Conservation (phyloP, 1,140 invertebrate genomes). For the Drusus annulatus region DNA sequence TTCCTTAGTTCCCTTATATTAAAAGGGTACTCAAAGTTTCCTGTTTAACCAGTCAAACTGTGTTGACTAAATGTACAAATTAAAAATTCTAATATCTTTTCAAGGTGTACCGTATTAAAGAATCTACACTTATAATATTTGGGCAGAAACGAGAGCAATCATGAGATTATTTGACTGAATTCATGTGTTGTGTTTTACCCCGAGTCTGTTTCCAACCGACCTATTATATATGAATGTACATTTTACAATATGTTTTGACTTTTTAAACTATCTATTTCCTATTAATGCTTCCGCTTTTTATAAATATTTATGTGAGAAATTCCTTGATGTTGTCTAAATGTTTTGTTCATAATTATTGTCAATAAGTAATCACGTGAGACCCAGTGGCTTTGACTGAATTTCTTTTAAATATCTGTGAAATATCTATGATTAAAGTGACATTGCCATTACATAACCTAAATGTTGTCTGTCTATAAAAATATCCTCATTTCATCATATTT, state of each 20-base stretch:
- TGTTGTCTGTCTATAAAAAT: too few species aligned
- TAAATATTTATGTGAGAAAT: conserved; percentile 29
- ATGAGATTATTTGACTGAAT: conserved; percentile 34
- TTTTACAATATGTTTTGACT: conserved; percentile 22
- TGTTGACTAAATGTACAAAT: conserved; percentile 20
- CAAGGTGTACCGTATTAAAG: too few species aligned
- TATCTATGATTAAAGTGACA: too few species aligned
- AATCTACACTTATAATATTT: too few species aligned
- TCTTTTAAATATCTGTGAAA: not conserved
- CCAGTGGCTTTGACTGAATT: not conserved
- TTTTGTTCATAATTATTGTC: conserved; percentile 17
- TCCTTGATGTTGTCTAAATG: conserved; percentile 18
- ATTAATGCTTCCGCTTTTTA: conserved; percentile 30
- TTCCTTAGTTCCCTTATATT: not conserved
- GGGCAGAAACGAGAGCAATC: not conserved
- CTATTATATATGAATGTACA: conserved; percentile 18
- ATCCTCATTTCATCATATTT: not conserved
- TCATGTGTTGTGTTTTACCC: conserved; percentile 44
- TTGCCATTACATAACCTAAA: too few species aligned
- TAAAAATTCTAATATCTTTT: not conserved
- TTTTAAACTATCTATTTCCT: conserved; percentile 23
- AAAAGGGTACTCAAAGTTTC: conserved; percentile 16
- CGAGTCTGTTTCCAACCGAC: conserved; percentile 23
- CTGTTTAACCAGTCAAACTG: conserved; percentile 15
- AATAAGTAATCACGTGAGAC: not conserved